Conservation (phyloP, 35 echinoderm and acorn worm genomes). For the Apostichopus japonicus region DNA sequence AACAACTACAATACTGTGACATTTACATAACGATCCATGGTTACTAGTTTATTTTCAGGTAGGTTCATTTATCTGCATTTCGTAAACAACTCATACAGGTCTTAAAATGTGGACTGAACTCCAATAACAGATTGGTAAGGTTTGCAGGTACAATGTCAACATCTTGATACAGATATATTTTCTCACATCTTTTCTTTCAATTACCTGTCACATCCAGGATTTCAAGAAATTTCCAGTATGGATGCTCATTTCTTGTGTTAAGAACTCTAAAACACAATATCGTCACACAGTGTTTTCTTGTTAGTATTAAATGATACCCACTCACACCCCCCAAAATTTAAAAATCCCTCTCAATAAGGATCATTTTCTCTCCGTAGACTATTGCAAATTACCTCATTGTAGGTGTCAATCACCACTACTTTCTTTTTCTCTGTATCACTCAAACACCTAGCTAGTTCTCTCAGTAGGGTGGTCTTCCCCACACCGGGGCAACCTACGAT, state of each 20-base stretch:
- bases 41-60: too few species aligned
- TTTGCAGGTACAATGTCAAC: too few species aligned
- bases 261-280: not conserved
- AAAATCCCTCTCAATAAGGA: not conserved
- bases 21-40: too few species aligned
- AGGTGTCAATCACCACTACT: conserved; percentile 80
- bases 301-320: not conserved
- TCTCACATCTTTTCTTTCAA: conserved; percentile 31
- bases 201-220: too few species aligned
- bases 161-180: too few species aligned
- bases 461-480: conserved; percentile 79
- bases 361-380: not conserved
- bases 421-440: conserved; percentile 57
- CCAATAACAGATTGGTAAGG: too few species aligned
- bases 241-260: too few species aligned
- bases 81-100: too few species aligned
- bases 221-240: too few species aligned
- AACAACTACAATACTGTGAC: too few species aligned
- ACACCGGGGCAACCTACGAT: conserved; percentile 65
- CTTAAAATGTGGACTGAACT: too few species aligned
- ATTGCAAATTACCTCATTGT: conserved; percentile 61
- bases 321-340: not conserved
- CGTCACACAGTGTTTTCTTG: not conserved
- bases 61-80: too few species aligned
- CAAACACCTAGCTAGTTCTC: conserved; percentile 68